A percentile compares a stretch with the other conserved stretches of the same genome.
phyloP scores from a whole-genome alignment of 2,113 vertebrate species.

The Neodontobutis hainanensis region DNA sequence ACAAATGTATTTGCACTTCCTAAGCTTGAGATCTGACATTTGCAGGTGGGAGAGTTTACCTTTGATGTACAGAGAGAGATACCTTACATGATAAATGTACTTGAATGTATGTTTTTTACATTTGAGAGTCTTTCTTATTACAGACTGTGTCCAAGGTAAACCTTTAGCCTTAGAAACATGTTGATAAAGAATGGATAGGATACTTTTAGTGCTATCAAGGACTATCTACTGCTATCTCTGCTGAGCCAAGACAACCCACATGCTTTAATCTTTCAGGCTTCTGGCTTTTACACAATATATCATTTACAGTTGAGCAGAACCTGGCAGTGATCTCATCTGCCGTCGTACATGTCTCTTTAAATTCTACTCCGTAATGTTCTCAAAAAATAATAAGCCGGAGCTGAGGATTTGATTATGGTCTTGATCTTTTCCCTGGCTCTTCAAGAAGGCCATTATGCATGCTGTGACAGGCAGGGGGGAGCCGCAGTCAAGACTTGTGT shows the following conservation, averaged over 20 bases:
- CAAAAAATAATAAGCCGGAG: slow-evolving; percentile 43
- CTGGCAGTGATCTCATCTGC: background rate
- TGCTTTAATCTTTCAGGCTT: slow-evolving; percentile 12
- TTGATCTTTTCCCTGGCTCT: slow-evolving; percentile 58
- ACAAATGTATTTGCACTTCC: slow-evolving; percentile 19
- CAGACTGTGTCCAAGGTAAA: slow-evolving; percentile 7
- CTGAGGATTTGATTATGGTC: slow-evolving; percentile 49
- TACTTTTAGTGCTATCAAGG: too few relatives aligned
- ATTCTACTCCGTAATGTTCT: slow-evolving; percentile 31
- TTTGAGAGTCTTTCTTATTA: too few relatives aligned
- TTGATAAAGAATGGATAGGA: slow-evolving; percentile 18
- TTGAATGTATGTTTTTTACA: slow-evolving; percentile 34
- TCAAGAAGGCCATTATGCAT: slow-evolving; percentile 60
- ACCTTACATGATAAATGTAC: slow-evolving; percentile 29
- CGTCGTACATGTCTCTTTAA: slow-evolving; percentile 32
- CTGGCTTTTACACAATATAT: slow-evolving; percentile 17
- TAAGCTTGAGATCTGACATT: slow-evolving; percentile 17
- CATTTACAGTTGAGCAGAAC: background rate
- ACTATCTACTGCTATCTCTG: slow-evolving; percentile 15
- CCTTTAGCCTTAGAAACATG: slow-evolving; percentile 9
- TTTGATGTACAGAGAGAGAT: slow-evolving; percentile 46
- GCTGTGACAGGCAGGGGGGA: slow-evolving; percentile 29
- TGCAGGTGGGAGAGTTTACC: slow-evolving; percentile 50
- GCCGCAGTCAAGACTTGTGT: slow-evolving; percentile 57
- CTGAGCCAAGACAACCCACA: slow-evolving; percentile 26